Evolutionary conservation across 1,140 invertebrate genomes (phyloP), one percentile per base, ranked within the genome.

Genomic region (Lethrus apterus): DNA sequence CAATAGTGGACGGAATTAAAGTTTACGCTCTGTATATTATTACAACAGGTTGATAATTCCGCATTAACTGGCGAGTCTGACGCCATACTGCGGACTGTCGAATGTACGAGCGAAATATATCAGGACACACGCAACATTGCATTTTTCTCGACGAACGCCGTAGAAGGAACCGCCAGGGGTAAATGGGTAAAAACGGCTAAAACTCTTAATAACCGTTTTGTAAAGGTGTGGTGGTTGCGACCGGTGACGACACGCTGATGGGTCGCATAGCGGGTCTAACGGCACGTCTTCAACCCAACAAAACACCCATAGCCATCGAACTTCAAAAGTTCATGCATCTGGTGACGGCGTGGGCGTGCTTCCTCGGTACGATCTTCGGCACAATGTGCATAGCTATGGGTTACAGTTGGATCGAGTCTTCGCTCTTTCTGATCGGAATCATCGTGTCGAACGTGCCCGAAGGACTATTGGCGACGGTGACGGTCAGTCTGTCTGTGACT

Each of bases 381-480:
- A 58, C 79, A 23, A 78, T 86, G 55, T 75, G 85, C 11, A 68
- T 89, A 46, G 73, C 77, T 8, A 59, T 78, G 31, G 72, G 80
- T 10, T 89, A 90, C 64, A 66, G 75, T 50, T 86, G 80, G 78
- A 65, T 90, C 3, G 83, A 89, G 58, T 81, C 85, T 15, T 76
- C 85, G 35, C 75, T 90, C 42, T 89, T 91, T 67, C 70, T 89
- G 3, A 89, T 90, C 63, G 86, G 84, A 13, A 88, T 89, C 58
- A 88, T 89, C 58, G 84, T 89, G 1, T 85, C 86, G 20, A 89
- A 89, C 64, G 86, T 90, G 4, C 86, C 87, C 0, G 86, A 90
- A 71, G 86, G 85, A 52, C 70, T 90, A 0, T 62, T 89, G 3
- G 84, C 84, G 4, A 91, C 88, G 38, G 85, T 91, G 3, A 91